A percentile compares a stretch with the other conserved stretches of the same genome.
These are phyloP conservation scores for Eristalis pertinax DNA, from an alignment of 2,888 invertebrate genomes.

Conservation along the genomic window DNA sequence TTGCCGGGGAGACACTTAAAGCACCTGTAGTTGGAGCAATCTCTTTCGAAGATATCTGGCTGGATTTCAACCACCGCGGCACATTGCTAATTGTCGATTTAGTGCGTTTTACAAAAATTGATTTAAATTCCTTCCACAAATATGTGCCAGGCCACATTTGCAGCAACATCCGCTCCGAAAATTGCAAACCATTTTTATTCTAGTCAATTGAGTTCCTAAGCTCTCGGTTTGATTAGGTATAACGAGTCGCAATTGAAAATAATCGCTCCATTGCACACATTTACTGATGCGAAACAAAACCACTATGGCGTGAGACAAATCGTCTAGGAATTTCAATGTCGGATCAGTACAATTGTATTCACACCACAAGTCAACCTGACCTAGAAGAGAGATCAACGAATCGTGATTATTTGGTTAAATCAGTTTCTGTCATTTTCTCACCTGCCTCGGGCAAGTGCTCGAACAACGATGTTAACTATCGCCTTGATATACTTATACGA, in stretches of 20 bases:
- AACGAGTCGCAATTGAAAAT: not conserved
- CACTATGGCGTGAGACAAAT: not conserved
- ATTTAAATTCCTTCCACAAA: too few relatives aligned
- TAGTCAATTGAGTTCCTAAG: not conserved
- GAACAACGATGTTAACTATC: not conserved
- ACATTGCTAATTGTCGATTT: too few relatives aligned
- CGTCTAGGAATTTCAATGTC: not conserved
- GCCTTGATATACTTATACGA: not conserved
- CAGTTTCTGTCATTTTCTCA: not conserved
- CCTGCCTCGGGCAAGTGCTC: not conserved
- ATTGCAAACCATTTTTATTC: not conserved
- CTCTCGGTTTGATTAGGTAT: not conserved
- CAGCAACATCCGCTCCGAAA: not conserved
- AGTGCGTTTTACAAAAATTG: too few relatives aligned
- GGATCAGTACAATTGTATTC: too few relatives aligned
- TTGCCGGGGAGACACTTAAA: too few relatives aligned
- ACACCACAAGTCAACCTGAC: not conserved
- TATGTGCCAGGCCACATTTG: not conserved
- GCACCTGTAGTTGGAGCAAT: too few relatives aligned
- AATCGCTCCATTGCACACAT: not conserved
- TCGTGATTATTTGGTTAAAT: not conserved
- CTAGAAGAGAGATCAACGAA: not conserved
- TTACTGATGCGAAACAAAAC: not conserved
- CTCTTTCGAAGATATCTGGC: too few relatives aligned
- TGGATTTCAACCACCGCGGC: too few relatives aligned